Evolutionary conservation across 1,140 invertebrate species (phyloP).

Genomic region (Phocides pigmalion): DNA sequence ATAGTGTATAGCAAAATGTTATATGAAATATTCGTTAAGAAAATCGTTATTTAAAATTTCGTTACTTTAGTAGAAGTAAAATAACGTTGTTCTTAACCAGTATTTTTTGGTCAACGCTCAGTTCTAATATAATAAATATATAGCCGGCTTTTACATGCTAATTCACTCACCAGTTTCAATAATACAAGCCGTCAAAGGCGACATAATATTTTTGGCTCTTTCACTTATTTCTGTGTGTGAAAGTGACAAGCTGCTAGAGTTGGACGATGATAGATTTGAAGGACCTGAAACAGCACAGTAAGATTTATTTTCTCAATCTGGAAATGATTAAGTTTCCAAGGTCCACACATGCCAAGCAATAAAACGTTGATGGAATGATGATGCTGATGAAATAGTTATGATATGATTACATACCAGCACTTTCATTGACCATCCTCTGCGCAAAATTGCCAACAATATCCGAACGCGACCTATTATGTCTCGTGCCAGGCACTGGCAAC

Average conservation of each 20-base stretch:
- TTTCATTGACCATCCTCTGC: conserved; percentile 73
- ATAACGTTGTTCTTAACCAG: too few relatives aligned
- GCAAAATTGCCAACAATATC: conserved; percentile 77
- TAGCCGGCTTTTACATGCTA: too few relatives aligned
- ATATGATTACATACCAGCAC: conserved; percentile 53
- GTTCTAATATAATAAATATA: too few relatives aligned
- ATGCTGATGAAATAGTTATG: conserved; percentile 39
- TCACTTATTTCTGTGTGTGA: conserved; percentile 77
- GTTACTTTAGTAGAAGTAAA: too few relatives aligned
- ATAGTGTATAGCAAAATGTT: too few relatives aligned
- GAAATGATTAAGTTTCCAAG: too few relatives aligned
- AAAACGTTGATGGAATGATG: too few relatives aligned
- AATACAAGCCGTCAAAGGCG: conserved; percentile 86
- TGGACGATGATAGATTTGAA: conserved; percentile 63
- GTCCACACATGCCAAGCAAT: too few relatives aligned
- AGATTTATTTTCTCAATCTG: too few relatives aligned
- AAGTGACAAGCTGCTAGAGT: conserved; percentile 61
- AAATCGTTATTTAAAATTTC: too few relatives aligned
- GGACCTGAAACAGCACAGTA: conserved; percentile 53
- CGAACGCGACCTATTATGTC: conserved; percentile 73
- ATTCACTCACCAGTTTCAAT: conserved; percentile 87
- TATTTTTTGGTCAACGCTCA: too few relatives aligned
- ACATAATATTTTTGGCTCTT: conserved; percentile 85
- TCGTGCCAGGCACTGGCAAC: conserved; percentile 59
- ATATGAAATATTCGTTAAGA: too few relatives aligned